Evolutionary conservation across 2,113 vertebrate species (phyloP).

Genomic region (Trogon melanurus): DNA sequence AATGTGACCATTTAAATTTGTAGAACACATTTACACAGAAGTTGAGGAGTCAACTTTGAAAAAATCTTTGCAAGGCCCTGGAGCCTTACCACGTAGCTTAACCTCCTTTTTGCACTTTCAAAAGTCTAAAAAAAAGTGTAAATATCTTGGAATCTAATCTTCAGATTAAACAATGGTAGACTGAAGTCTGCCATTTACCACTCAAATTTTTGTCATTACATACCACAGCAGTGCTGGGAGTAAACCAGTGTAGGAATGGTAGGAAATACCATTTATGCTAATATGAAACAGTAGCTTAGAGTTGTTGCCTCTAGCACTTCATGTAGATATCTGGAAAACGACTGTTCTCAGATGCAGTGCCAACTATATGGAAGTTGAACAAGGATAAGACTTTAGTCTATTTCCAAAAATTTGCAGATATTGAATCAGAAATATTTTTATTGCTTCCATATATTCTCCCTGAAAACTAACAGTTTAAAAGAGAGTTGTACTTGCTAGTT

Average conservation of each 20-base stretch:
- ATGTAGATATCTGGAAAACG: background rate
- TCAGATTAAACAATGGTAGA: background rate
- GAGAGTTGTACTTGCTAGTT: background rate
- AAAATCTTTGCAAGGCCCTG: background rate
- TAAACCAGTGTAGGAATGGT: background rate
- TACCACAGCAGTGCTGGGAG: background rate
- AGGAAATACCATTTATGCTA: background rate
- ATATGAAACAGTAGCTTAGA: background rate
- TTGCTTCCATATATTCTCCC: background rate
- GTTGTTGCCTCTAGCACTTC: background rate
- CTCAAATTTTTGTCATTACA: background rate
- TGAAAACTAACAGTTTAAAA: background rate
- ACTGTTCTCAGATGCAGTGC: background rate
- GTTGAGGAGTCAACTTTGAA: background rate
- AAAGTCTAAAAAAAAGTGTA: background rate
- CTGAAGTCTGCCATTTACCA: background rate
- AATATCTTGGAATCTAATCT: background rate
- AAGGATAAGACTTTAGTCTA: background rate
- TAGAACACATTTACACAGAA: background rate
- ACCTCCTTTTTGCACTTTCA: background rate
- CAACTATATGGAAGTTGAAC: background rate
- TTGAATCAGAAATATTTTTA: background rate
- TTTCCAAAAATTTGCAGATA: background rate
- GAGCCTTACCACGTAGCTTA: fast-evolving
- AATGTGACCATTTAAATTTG: background rate